phyloP scores from a whole-genome alignment of 1,140 invertebrate genomes.

The Cherax destructor region DNA sequence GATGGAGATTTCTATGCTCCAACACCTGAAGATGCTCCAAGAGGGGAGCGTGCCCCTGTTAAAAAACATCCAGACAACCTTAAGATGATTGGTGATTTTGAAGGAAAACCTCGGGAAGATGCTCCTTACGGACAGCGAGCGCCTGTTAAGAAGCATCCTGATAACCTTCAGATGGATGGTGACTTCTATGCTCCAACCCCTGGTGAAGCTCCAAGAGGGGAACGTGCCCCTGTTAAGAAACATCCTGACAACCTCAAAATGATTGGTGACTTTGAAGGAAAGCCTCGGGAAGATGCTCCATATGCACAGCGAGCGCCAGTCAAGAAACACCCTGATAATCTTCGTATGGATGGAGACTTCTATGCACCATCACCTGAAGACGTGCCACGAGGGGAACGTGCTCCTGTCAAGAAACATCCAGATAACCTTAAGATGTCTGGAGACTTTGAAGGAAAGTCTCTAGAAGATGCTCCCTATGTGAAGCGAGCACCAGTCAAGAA shows the following conservation, averaged over 20 bases:
- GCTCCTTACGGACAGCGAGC: neutral
- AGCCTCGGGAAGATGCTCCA: constrained; percentile 16
- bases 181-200: constrained; percentile 20
- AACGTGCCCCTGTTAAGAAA: constrained; percentile 19
- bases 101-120: neutral
- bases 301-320: constrained; percentile 24
- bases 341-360: constrained; percentile 73
- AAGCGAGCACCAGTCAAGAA: constrained; percentile 73
- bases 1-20: constrained; percentile 37
- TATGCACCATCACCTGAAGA: constrained; percentile 75
- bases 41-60: constrained; percentile 19
- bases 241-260: constrained; percentile 25
- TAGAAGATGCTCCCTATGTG: neutral
- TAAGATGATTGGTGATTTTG: constrained; percentile 5
- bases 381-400: constrained; percentile 16
- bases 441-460: constrained; percentile 40
- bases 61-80: constrained; percentile 30
- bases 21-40: constrained; percentile 11
- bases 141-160: constrained; percentile 13
- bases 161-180: constrained; percentile 15
- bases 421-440: constrained; percentile 60
- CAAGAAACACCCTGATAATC: constrained; percentile 49
- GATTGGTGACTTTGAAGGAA: constrained; percentile 19
- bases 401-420: constrained; percentile 36
- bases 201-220: constrained; percentile 6